Conservation (phyloP, 2,888 invertebrate genomes). For the Brachypalpus laphriformis region DNA sequence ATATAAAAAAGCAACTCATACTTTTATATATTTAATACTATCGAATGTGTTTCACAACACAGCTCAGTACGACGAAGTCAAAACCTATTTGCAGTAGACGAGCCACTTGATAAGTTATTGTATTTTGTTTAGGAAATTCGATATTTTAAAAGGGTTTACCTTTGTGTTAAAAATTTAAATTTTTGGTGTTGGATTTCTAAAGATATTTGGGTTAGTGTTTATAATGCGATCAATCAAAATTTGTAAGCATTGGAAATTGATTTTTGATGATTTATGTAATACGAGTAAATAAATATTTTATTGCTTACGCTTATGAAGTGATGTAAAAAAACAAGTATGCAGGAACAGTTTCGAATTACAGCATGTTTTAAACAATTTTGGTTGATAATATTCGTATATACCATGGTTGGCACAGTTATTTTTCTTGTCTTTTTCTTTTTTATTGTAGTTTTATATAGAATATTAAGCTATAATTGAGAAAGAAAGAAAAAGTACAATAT, state of each 20-base stretch:
- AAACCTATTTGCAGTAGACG: conserved; percentile 24
- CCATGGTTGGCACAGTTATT: no score
- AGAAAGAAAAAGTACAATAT: no score
- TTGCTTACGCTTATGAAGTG: not conserved
- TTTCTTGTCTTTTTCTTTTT: no score
- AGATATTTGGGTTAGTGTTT: conserved; percentile 25
- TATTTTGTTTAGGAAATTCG: conserved; percentile 32
- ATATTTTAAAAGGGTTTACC: conserved; percentile 47
- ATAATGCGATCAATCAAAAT: conserved; percentile 56
- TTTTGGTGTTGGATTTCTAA: conserved; percentile 24
- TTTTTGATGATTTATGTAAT: conserved; percentile 10
- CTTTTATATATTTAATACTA: not conserved
- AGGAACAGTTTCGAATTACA: not conserved
- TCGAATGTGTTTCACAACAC: not conserved
- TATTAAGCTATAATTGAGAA: no score
- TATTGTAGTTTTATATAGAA: no score
- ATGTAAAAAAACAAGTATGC: not conserved
- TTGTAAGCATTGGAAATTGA: conserved; percentile 30
- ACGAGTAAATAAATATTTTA: not conserved
- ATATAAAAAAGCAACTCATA: not conserved
- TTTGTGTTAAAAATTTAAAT: conserved; percentile 22
- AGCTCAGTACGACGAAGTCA: not conserved
- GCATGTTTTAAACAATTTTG: no score
- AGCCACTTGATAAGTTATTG: conserved; percentile 39
- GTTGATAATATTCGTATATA: no score